A percentile compares a stretch with the other conserved stretches of the same genome.
Evolutionary conservation across 2,113 vertebrate genomes (phyloP).

Genomic region (Castor canadensis): DNA sequence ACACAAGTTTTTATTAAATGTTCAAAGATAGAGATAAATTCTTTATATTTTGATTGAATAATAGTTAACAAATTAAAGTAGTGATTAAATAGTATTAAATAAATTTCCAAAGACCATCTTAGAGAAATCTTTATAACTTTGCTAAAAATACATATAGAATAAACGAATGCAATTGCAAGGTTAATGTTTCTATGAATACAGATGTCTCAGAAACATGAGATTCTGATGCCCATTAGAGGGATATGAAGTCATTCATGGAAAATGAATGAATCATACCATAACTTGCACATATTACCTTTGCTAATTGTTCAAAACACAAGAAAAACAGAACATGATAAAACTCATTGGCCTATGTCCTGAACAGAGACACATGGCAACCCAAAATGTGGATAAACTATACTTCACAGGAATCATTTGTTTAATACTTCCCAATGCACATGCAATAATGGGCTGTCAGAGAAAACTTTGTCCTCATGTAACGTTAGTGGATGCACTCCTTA

Average conservation of each 20-base stretch:
- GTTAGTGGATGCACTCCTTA: neutral
- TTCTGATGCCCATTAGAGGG: neutral
- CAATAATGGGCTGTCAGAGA: neutral
- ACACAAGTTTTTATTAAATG: neutral
- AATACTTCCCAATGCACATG: neutral
- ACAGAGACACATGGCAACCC: neutral
- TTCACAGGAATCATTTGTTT: neutral
- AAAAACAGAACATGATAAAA: neutral
- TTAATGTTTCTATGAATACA: constrained; percentile 6
- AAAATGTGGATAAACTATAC: neutral
- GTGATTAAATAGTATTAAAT: neutral
- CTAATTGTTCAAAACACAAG: neutral
- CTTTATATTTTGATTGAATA: neutral
- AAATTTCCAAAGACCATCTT: neutral
- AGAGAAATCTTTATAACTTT: neutral
- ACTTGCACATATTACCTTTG: neutral
- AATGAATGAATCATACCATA: neutral
- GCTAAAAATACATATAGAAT: neutral
- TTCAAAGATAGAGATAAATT: neutral
- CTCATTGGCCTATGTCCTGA: neutral
- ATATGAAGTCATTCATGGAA: neutral
- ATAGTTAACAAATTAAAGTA: neutral
- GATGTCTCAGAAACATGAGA: neutral
- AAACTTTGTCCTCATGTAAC: neutral
- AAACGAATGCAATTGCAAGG: neutral